phyloP scores from a whole-genome alignment of 1,140 invertebrate species.

The Aphis craccivora region DNA sequence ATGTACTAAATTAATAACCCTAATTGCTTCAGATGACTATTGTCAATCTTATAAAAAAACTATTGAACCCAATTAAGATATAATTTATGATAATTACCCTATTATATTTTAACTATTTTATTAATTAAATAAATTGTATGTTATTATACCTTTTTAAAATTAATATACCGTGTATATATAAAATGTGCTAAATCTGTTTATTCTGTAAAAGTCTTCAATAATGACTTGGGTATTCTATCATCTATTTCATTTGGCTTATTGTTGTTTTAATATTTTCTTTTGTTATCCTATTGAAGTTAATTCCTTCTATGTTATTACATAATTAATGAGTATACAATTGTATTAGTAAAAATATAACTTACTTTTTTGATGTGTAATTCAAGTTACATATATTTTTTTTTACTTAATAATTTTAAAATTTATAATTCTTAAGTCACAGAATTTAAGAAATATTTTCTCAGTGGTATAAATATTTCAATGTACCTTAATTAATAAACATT shows the following conservation, averaged over 20 bases:
- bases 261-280: constrained; percentile 4
- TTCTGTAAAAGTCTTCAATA: constrained; percentile 19
- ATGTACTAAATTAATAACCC: constrained; percentile 9
- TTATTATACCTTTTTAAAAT: constrained; percentile 12
- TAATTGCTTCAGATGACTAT: not conserved
- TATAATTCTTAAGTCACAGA: not conserved
- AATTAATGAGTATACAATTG: not conserved
- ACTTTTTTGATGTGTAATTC: constrained; percentile 1
- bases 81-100: not conserved
- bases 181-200: not conserved
- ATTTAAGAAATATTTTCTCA: not conserved
- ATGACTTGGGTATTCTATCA: not conserved
- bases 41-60: not conserved
- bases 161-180: constrained; percentile 12
- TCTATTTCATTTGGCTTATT: not conserved
- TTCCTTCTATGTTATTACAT: constrained; percentile 28
- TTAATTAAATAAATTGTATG: not conserved
- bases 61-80: not conserved
- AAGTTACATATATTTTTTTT: not conserved
- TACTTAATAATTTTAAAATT: not conserved
- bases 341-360: constrained; percentile 23
- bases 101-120: constrained; percentile 24
- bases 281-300: constrained; percentile 43
- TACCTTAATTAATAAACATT: not conserved
- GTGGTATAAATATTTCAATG: not conserved